phyloP scores from a whole-genome alignment of 2,888 invertebrate genomes.

The Stegophylla sp. region DNA sequence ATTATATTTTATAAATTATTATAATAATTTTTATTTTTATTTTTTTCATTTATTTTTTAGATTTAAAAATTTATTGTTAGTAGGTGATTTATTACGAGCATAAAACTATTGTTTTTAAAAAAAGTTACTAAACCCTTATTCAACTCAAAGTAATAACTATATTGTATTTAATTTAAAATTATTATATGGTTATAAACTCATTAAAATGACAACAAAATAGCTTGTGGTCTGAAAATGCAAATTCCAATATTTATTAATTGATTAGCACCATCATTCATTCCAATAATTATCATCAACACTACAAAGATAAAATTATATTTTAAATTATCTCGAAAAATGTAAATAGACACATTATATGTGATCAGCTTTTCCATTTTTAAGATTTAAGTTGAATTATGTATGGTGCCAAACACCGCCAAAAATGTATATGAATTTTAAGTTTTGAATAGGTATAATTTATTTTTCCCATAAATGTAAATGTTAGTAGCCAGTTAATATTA shows the following conservation, averaged over 20 bases:
- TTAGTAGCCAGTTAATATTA: constrained; percentile 11
- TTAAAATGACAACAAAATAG: constrained; percentile 14
- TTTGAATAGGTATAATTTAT: constrained; percentile 18
- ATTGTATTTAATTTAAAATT: constrained; percentile 8
- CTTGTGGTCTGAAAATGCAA: constrained; percentile 1
- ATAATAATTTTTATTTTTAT: not conserved
- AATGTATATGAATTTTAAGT: not conserved
- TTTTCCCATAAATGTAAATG: not conserved
- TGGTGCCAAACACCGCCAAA: not conserved
- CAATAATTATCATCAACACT: not conserved
- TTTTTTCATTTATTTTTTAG: constrained; percentile 38
- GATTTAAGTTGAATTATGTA: not conserved
- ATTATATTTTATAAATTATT: constrained; percentile 41
- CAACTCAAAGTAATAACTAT: constrained; percentile 16
- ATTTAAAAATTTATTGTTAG: constrained; percentile 43
- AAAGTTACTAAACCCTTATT: constrained; percentile 21
- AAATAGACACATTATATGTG: constrained; percentile 1
- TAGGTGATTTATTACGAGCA: constrained; percentile 17
- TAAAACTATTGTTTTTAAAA: not conserved
- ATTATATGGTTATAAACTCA: not conserved
- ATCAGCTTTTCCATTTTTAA: not conserved
- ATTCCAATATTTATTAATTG: constrained; percentile 11
- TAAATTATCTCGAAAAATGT: constrained; percentile 13
- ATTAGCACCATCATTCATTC: constrained; percentile 13
- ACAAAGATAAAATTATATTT: not conserved